Conservation (phyloP, 2,113 vertebrate genomes). For the Tiliqua scincoides region DNA sequence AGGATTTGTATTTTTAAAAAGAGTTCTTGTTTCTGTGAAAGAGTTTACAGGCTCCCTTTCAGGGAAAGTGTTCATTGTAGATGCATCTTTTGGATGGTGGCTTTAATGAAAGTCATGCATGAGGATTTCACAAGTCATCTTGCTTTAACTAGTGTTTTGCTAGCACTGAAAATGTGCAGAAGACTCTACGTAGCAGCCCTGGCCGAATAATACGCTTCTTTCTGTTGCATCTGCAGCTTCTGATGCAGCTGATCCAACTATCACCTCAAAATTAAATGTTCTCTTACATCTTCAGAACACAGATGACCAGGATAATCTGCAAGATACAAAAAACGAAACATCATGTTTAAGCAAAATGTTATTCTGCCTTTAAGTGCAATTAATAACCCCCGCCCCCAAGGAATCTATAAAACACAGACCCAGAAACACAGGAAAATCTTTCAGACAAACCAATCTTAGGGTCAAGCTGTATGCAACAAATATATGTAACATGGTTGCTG, state of each 20-base stretch:
- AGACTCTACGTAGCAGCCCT: constrained; percentile 2
- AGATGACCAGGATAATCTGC: not conserved
- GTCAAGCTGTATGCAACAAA: not conserved
- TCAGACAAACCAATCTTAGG: not conserved
- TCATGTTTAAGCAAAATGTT: constrained; percentile 15
- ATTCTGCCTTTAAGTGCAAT: not conserved
- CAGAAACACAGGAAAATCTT: not conserved
- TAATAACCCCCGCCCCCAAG: not conserved
- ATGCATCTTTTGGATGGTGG: constrained; percentile 37
- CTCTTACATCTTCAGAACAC: not conserved
- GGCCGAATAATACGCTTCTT: not conserved
- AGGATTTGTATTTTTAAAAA: constrained; percentile 47
- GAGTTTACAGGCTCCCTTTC: constrained; percentile 17
- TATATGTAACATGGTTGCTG: not conserved
- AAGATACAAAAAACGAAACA: not conserved
- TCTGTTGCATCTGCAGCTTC: constrained; percentile 61
- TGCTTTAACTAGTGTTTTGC: constrained; percentile 41
- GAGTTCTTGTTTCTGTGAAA: constrained; percentile 1
- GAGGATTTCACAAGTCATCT: constrained; percentile 54
- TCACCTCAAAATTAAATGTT: fast-evolving
- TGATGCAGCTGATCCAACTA: not conserved
- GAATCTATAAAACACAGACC: not conserved
- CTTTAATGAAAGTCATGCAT: constrained; percentile 17
- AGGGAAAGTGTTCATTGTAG: constrained; percentile 62
- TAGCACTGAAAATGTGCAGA: constrained; percentile 8